phyloP scores from a whole-genome alignment of 2,797 vertebrate genomes.

The Cheirogaleus major region DNA sequence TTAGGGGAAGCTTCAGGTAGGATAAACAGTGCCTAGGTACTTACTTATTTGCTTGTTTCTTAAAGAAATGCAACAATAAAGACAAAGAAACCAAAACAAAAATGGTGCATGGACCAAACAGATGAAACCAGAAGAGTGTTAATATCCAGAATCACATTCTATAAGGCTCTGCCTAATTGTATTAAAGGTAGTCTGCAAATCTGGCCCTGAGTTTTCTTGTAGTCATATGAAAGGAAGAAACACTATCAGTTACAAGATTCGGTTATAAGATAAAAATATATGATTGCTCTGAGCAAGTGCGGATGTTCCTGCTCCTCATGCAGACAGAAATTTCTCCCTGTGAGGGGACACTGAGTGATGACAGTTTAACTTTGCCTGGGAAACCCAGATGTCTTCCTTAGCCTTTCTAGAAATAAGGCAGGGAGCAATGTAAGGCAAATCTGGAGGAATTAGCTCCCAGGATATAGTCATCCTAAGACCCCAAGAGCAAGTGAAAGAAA shows the following conservation, averaged over 20 bases:
- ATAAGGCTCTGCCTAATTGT: background rate
- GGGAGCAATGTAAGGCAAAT: background rate
- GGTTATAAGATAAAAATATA: background rate
- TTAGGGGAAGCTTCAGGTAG: background rate
- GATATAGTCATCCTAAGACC: background rate
- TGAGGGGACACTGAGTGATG: background rate
- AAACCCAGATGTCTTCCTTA: background rate
- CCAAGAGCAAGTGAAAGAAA: background rate
- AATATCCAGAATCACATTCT: background rate
- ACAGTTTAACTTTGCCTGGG: background rate
- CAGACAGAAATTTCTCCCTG: background rate
- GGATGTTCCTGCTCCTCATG: background rate
- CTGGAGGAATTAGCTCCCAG: background rate
- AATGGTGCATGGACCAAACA: background rate
- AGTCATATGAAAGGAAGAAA: background rate
- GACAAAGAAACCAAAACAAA: background rate
- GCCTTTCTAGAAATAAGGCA: background rate
- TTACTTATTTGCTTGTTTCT: conserved; percentile 14
- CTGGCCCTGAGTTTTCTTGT: background rate
- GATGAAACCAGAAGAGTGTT: background rate
- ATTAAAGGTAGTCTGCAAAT: background rate
- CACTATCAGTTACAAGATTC: background rate
- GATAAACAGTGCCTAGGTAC: background rate
- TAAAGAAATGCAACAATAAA: background rate
- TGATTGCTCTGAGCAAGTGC: background rate